A percentile compares a stretch with the other conserved stretches of the same genome.
These are phyloP conservation scores for Drosophila meridiana DNA, from an alignment of 2,888 invertebrate genomes.

Conservation along the genomic window DNA sequence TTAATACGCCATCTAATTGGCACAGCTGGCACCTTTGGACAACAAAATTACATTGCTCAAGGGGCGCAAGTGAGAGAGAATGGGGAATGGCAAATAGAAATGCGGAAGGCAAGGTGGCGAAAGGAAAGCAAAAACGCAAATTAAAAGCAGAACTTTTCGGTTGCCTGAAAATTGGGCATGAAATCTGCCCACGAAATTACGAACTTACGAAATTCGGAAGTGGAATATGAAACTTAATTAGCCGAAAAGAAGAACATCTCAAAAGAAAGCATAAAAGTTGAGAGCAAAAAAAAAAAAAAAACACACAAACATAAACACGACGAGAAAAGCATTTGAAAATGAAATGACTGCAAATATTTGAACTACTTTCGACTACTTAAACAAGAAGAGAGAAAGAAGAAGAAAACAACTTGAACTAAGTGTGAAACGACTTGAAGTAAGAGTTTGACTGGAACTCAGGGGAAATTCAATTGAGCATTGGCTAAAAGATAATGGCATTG, in stretches of 20 bases:
- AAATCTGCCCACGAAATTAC: slow-evolving; percentile 28
- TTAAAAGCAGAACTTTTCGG: slow-evolving; percentile 22
- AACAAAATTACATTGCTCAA: slow-evolving; percentile 7
- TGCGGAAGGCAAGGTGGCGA: background rate
- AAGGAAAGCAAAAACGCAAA: slow-evolving; percentile 8
- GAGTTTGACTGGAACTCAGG: background rate
- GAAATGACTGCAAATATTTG: background rate
- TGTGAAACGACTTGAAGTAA: background rate
- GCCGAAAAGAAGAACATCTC: slow-evolving; percentile 17
- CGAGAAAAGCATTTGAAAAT: slow-evolving; percentile 4
- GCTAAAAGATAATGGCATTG: background rate
- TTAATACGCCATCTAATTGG: slow-evolving; percentile 12
- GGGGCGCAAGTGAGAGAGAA: background rate
- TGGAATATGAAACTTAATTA: slow-evolving; percentile 34
- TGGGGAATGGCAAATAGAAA: background rate
- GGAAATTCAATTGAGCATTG: background rate
- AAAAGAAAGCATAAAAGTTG: slow-evolving; percentile 1
- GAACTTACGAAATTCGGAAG: slow-evolving; percentile 28
- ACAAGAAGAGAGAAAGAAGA: background rate
- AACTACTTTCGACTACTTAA: slow-evolving; percentile 7
- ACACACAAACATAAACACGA: background rate
- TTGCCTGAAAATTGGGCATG: slow-evolving; percentile 3
- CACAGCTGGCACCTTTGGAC: slow-evolving; percentile 16
- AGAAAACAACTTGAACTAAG: background rate
- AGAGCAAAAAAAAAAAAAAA: background rate